Conservation (phyloP, 2,888 invertebrate species). For the Phania funesta region DNA sequence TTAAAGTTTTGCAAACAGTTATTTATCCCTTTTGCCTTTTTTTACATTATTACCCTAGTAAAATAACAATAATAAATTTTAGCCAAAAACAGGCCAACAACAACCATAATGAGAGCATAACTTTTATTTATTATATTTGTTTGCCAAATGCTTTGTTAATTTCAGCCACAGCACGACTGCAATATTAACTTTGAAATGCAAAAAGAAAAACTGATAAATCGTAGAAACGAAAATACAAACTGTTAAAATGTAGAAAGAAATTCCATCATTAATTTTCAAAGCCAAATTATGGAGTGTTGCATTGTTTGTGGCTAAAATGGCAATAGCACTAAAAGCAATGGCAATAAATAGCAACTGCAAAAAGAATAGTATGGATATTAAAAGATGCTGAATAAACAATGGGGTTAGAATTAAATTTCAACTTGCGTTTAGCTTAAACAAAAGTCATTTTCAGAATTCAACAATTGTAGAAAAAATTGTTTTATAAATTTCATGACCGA, state of each 20-base stretch:
- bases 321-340: slow-evolving; percentile 57
- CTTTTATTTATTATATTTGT: slow-evolving; percentile 66
- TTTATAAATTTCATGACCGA: neutral
- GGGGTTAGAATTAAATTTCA: slow-evolving; percentile 58
- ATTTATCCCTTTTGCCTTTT: slow-evolving; percentile 42
- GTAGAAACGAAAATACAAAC: slow-evolving; percentile 27
- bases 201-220: slow-evolving; percentile 32
- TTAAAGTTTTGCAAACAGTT: slow-evolving; percentile 32
- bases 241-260: slow-evolving; percentile 31
- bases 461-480: slow-evolving; percentile 56
- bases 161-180: slow-evolving; percentile 48
- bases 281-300: slow-evolving; percentile 61
- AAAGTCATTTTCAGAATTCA: slow-evolving; percentile 35
- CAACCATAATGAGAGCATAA: slow-evolving; percentile 42
- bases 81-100: slow-evolving; percentile 51
- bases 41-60: slow-evolving; percentile 48
- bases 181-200: slow-evolving; percentile 47
- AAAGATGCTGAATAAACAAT: slow-evolving; percentile 54
- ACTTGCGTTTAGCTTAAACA: slow-evolving; percentile 49
- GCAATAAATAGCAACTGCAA: slow-evolving; percentile 29
- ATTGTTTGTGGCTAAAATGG: slow-evolving; percentile 69
- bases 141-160: slow-evolving; percentile 68
- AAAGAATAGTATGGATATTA: slow-evolving; percentile 12
- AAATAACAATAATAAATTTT: slow-evolving; percentile 58
- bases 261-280: slow-evolving; percentile 40